Evolutionary conservation across 2,888 invertebrate genomes (phyloP).

Genomic region (Agrilus mali): DNA sequence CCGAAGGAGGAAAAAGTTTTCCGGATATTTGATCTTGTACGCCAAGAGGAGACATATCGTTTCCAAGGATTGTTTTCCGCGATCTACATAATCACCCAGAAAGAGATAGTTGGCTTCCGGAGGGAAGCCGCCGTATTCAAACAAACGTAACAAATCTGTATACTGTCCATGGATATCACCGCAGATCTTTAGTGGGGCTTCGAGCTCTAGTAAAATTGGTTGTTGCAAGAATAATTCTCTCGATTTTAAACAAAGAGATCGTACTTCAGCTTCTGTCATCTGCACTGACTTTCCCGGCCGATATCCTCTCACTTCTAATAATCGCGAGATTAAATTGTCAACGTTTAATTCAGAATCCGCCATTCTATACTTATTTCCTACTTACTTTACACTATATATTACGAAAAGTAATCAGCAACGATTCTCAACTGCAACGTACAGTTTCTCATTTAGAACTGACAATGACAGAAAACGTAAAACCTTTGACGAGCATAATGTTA

Average conservation of each 20-base stretch:
- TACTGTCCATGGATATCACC: slow-evolving; percentile 99
- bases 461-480: too few relatives aligned
- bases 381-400: too few relatives aligned
- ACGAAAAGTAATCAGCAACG: too few relatives aligned
- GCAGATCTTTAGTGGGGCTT: slow-evolving; percentile 98
- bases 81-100: slow-evolving; percentile 80
- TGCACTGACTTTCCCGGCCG: slow-evolving; percentile 97
- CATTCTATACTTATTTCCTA: slow-evolving; percentile 23
- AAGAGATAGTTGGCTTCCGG: slow-evolving; percentile 98
- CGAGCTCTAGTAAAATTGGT: slow-evolving; percentile 92
- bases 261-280: slow-evolving; percentile 95
- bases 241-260: slow-evolving; percentile 93
- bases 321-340: slow-evolving; percentile 90
- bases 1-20: slow-evolving; percentile 88
- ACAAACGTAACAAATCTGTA: slow-evolving; percentile 91
- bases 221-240: slow-evolving; percentile 98
- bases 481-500: too few relatives aligned
- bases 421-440: too few relatives aligned
- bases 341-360: slow-evolving; percentile 73
- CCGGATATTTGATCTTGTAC: slow-evolving; percentile 93
- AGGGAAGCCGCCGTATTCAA: slow-evolving; percentile 98
- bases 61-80: slow-evolving; percentile 82
- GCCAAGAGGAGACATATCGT: slow-evolving; percentile 95
- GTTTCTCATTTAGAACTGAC: too few relatives aligned
- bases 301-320: slow-evolving; percentile 97